phyloP scores from a whole-genome alignment of 1,140 invertebrate species.

The Archegozetes longisetosus region DNA sequence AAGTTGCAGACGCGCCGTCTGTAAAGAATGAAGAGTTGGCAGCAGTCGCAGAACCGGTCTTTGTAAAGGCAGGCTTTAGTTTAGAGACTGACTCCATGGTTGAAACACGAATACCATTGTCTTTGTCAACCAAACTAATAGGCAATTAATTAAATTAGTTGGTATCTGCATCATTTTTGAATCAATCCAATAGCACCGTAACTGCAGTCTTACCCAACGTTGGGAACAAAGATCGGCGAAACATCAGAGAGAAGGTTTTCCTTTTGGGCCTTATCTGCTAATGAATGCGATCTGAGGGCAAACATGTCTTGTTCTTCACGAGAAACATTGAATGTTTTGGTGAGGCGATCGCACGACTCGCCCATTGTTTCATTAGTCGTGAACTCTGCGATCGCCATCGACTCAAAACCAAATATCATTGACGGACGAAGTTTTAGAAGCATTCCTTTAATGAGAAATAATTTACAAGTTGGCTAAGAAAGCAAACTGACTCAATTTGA shows the following conservation, averaged over 20 bases:
- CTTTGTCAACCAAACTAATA: slow-evolving; percentile 47
- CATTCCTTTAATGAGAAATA: slow-evolving; percentile 62
- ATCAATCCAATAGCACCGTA: no score
- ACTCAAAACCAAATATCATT: slow-evolving; percentile 35
- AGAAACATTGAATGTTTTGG: slow-evolving; percentile 75
- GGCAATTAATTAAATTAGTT: no score
- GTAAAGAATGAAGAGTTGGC: slow-evolving; percentile 92
- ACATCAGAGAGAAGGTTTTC: slow-evolving; percentile 78
- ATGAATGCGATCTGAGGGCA: slow-evolving; percentile 70
- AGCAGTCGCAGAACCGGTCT: slow-evolving; percentile 92
- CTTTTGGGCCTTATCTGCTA: slow-evolving; percentile 67
- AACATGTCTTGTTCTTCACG: slow-evolving; percentile 86
- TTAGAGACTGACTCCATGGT: slow-evolving; percentile 71
- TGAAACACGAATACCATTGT: slow-evolving; percentile 91
- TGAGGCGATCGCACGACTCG: slow-evolving; percentile 82
- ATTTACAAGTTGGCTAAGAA: slow-evolving; percentile 65
- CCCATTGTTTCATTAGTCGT: slow-evolving; percentile 96
- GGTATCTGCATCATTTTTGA: no score
- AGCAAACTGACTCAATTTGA: no score
- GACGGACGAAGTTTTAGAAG: slow-evolving; percentile 40
- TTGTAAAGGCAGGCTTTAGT: slow-evolving; percentile 89
- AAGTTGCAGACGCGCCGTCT: slow-evolving; percentile 88
- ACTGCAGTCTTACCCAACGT: slow-evolving; percentile 27
- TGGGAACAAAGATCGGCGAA: slow-evolving; percentile 54
- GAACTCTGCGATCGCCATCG: slow-evolving; percentile 93